Conservation (phyloP, 2,113 vertebrate genomes). For the Elgaria multicarinata region DNA sequence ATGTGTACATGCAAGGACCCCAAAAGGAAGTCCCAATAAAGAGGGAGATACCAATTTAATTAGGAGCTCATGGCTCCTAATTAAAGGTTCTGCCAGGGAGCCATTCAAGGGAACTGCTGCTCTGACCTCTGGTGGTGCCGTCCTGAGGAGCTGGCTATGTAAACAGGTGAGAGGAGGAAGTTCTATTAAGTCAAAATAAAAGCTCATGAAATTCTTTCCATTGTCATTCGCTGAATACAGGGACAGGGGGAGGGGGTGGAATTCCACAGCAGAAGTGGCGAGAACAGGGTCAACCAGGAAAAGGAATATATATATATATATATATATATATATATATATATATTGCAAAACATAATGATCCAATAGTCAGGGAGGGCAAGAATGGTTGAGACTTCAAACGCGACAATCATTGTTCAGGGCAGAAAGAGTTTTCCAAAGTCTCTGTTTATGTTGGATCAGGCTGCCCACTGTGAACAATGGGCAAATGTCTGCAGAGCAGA, state of each 20-base stretch:
- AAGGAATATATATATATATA: no score
- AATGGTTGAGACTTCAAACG: constrained; percentile 67
- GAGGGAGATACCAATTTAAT: background rate
- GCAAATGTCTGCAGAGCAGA: constrained; percentile 66
- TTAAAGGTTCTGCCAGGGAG: background rate
- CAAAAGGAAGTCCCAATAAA: constrained; percentile 41
- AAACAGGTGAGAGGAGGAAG: constrained; percentile 43
- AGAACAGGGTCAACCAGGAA: constrained; percentile 59
- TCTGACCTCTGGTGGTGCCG: background rate
- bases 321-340: no score
- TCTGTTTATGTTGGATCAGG: constrained; percentile 70
- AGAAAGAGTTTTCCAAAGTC: constrained; percentile 63
- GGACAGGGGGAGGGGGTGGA: constrained; percentile 44
- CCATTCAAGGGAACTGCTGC: constrained; percentile 1
- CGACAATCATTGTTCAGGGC: constrained; percentile 60
- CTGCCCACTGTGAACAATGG: constrained; percentile 62
- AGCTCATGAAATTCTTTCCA: constrained; percentile 61
- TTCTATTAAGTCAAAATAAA: constrained; percentile 55
- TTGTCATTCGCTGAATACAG: constrained; percentile 63
- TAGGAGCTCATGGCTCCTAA: background rate
- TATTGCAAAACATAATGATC: constrained; percentile 66
- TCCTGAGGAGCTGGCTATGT: constrained; percentile 13
- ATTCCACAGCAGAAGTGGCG: constrained; percentile 68
- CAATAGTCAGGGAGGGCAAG: constrained; percentile 62
- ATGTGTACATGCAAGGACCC: background rate